Percentiles rank a stretch among this genome's conserved stretches.
phyloP scores from a whole-genome alignment of 2,113 vertebrate species.

The Charadrius vociferus region DNA sequence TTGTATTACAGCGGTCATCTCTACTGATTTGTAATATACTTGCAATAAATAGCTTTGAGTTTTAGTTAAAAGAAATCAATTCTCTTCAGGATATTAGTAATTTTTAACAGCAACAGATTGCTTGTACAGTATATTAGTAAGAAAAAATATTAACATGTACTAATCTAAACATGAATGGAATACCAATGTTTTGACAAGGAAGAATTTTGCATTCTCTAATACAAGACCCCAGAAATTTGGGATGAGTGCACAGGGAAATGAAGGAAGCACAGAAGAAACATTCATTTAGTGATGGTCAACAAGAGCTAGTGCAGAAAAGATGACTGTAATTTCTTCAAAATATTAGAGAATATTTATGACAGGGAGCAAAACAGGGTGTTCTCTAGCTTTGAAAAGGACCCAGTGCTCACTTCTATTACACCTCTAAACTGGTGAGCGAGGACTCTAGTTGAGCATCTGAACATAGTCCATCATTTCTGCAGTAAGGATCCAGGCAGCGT shows the following conservation, averaged over 20 bases:
- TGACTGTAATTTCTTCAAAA: not conserved
- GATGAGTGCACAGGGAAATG: not conserved
- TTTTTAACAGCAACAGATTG: not conserved
- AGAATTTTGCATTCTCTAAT: not conserved
- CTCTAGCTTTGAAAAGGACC: not conserved
- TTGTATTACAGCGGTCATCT: not conserved
- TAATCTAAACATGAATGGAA: not conserved
- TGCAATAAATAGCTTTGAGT: not conserved
- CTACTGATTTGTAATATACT: not conserved
- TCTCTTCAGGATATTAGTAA: not conserved
- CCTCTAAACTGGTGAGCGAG: not conserved
- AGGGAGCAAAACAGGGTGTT: not conserved
- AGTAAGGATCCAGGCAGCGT: not conserved
- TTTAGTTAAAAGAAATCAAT: not conserved
- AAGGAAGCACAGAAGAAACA: not conserved
- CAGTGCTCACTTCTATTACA: not conserved
- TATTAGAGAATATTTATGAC: not conserved
- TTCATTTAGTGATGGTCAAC: not conserved
- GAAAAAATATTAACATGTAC: not conserved
- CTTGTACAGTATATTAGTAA: not conserved
- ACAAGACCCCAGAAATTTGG: not conserved
- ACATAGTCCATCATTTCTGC: not conserved
- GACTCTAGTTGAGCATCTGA: not conserved
- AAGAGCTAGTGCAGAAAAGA: not conserved
- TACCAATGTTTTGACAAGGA: not conserved